phyloP scores from a whole-genome alignment of 1,140 invertebrate genomes.

The Belonocnema kinseyi region DNA sequence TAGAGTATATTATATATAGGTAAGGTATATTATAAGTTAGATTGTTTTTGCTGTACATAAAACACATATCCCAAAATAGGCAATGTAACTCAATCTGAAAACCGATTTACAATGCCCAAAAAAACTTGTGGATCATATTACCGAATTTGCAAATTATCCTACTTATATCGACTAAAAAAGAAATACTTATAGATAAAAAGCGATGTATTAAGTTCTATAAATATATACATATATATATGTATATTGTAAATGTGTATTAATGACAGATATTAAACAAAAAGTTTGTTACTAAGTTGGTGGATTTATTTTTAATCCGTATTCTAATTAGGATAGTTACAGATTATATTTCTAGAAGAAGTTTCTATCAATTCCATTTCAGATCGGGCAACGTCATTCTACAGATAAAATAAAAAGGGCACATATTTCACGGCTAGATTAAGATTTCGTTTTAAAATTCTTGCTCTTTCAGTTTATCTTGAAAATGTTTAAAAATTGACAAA shows the following conservation, averaged over 20 bases:
- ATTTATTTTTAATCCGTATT: slow-evolving; percentile 30
- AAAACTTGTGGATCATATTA: slow-evolving; percentile 50
- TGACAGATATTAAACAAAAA: slow-evolving; percentile 70
- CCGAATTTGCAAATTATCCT: slow-evolving; percentile 61
- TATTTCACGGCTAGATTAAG: no score
- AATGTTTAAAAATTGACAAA: no score
- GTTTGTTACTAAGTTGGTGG: slow-evolving; percentile 66
- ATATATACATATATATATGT: slow-evolving; percentile 71
- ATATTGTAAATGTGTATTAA: slow-evolving; percentile 73
- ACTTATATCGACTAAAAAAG: slow-evolving; percentile 57
- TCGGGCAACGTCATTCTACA: no score
- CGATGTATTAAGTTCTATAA: slow-evolving; percentile 64
- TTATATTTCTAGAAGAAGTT: no score
- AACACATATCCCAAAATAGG: slow-evolving; percentile 69
- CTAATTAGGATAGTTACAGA: slow-evolving; percentile 32
- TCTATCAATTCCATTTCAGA: no score
- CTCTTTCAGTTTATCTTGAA: no score
- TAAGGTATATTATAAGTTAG: background rate
- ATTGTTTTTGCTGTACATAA: slow-evolving; percentile 69
- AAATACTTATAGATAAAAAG: slow-evolving; percentile 59
- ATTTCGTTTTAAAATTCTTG: no score
- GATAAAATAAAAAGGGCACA: no score
- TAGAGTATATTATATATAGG: slow-evolving; percentile 52
- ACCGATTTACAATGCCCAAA: slow-evolving; percentile 49
- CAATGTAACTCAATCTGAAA: slow-evolving; percentile 66